A percentile compares a stretch with the other conserved stretches of the same genome.
Evolutionary conservation across 2,888 invertebrate species (phyloP).

Genomic region (Calephelis perditalis): DNA sequence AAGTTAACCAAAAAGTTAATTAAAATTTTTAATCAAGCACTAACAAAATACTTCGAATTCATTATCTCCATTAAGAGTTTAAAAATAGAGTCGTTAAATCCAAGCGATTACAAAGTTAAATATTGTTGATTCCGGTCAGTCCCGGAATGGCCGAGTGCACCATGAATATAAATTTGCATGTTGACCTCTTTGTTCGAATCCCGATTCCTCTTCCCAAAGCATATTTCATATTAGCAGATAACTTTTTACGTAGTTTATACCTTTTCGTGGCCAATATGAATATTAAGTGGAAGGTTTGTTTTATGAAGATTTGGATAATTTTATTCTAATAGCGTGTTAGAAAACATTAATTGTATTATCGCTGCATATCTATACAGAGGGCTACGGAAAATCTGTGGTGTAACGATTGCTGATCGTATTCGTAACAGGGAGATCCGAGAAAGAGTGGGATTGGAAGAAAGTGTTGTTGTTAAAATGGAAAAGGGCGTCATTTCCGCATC

Average conservation of each 20-base stretch:
- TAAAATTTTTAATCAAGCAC: too few species aligned
- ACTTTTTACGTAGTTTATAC: slow-evolving; percentile 7
- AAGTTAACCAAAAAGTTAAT: too few species aligned
- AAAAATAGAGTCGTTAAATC: background rate
- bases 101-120: slow-evolving; percentile 2
- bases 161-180: slow-evolving; percentile 6
- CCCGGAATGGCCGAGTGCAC: background rate
- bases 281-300: background rate
- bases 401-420: too few species aligned
- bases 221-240: slow-evolving; percentile 10
- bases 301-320: background rate
- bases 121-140: background rate
- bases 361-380: too few species aligned
- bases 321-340: background rate
- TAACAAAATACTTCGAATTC: too few species aligned
- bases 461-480: too few species aligned
- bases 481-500: too few species aligned
- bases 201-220: background rate
- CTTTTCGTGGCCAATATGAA: background rate
- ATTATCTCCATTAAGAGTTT: background rate
- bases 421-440: too few species aligned
- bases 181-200: background rate
- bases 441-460: too few species aligned
- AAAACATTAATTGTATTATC: too few species aligned
- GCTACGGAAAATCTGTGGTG: too few species aligned